Percentiles rank a stretch among this genome's conserved stretches.
These are phyloP conservation scores for Halichoeres trimaculatus DNA, from an alignment of 2,113 vertebrate species.

Conservation along the genomic window DNA sequence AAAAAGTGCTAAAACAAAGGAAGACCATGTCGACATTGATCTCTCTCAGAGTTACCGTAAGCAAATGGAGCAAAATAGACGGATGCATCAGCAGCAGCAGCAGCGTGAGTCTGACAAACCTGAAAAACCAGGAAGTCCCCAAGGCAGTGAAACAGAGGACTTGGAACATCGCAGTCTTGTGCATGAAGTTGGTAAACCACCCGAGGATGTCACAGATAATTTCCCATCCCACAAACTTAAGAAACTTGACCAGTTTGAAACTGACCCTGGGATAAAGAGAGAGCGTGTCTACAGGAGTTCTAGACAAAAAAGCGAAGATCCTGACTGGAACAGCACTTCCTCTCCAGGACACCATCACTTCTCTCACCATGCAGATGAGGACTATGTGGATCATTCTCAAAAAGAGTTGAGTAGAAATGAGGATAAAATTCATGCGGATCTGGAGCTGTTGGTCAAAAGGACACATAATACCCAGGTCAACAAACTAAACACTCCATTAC, in stretches of 20 bases:
- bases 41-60: slow-evolving; percentile 98
- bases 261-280: slow-evolving; percentile 88
- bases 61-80: slow-evolving; percentile 97
- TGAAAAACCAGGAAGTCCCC: slow-evolving; percentile 91
- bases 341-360: slow-evolving; percentile 88
- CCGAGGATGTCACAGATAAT: slow-evolving; percentile 95
- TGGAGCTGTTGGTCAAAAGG: slow-evolving; percentile 88
- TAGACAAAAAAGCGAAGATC: slow-evolving; percentile 93
- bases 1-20: slow-evolving; percentile 83
- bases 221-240: slow-evolving; percentile 95
- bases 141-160: slow-evolving; percentile 90
- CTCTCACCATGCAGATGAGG: slow-evolving; percentile 87
- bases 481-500: slow-evolving; percentile 87
- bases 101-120: slow-evolving; percentile 93
- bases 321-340: slow-evolving; percentile 86
- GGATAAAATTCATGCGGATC: slow-evolving; percentile 87
- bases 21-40: slow-evolving; percentile 96
- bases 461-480: slow-evolving; percentile 85
- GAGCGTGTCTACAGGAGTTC: slow-evolving; percentile 96
- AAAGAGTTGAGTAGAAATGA: slow-evolving; percentile 90
- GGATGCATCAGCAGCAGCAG: slow-evolving; percentile 91
- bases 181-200: slow-evolving; percentile 97
- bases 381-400: slow-evolving; percentile 83
- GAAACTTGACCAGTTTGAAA: slow-evolving; percentile 91
- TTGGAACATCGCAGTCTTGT: slow-evolving; percentile 95